Evolutionary conservation across 2,797 vertebrate species (phyloP), one percentile per base, ranked within the genome.

Genomic region (Karalla daura): DNA sequence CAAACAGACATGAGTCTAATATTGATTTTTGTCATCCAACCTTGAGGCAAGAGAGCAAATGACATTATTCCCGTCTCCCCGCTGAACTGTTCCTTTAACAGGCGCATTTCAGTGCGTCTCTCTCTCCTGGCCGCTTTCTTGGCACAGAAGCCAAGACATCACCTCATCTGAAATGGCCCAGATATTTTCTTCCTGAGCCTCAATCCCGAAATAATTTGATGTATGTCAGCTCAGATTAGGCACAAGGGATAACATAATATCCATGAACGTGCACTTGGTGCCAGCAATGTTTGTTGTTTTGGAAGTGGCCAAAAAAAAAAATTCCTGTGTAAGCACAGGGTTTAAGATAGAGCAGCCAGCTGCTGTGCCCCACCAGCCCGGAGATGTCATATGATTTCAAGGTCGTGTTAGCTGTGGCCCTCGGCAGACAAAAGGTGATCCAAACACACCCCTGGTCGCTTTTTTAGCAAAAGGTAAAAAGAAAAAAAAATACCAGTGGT

Each of bases 161-260:
- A 13, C 60, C 50, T 85, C 63, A 47, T 85, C 35, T 63, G 66
- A 86, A 90, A 81, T 68, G 85, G 77, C 77, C 81, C 81, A 85
- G 81, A 91, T 91, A 76, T 81, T 69, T 80, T 81, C 74, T 76
- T 24, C 14, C 76, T 78, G 71, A 86, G 80, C 74, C 73, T 80
- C 75, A 85, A 83, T 83, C 74, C 78, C 63, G 66, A 78, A 90
- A 88, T 89, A 74, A 91, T 91, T 86, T 90, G 46, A 84, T 88
- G 84, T 72, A 66, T 89, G 88, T 88, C 81, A 72, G 43, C 46
- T 84, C 79, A 60, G 86, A 90, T 90, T 88, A 90, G 75, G 60
- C 82, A 37, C 73, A 76, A 54, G 71, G 85, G 84, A 88, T 87
- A 81, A 88, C 62, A 54, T 74, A 72, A 88, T 90, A 88, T 86